These are phyloP conservation scores for Manis javanica DNA, from an alignment of 2,797 vertebrate species.

Conservation along the genomic window DNA sequence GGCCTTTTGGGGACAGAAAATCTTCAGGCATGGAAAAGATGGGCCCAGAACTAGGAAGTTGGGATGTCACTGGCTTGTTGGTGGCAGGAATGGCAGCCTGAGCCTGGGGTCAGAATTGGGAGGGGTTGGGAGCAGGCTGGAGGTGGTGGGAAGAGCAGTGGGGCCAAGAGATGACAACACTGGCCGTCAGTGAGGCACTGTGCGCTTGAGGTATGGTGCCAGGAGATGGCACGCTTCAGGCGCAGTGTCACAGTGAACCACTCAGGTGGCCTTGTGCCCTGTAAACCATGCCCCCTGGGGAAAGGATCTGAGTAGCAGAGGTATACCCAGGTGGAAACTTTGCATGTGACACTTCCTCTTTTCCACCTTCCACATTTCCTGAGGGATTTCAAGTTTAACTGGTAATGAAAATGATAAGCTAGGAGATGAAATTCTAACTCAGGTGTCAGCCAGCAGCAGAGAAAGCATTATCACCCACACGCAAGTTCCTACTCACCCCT, in stretches of 20 bases:
- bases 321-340: neutral
- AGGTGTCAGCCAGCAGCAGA: neutral
- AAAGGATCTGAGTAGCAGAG: neutral
- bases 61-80: too few relatives aligned
- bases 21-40: neutral
- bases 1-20: neutral
- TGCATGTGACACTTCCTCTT: neutral
- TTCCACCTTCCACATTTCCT: neutral
- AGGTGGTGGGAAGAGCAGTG: neutral
- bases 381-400: constrained; percentile 27
- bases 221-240: neutral
- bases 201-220: neutral
- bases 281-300: neutral
- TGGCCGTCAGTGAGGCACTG: neutral
- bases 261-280: neutral
- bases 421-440: neutral
- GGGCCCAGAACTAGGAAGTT: neutral
- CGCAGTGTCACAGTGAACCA: rapidly evolving
- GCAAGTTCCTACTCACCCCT: neutral
- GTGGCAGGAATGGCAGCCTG: neutral
- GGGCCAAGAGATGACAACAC: neutral
- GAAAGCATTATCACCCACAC: neutral
- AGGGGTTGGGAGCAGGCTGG: neutral
- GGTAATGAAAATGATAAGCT: neutral
- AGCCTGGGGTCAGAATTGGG: neutral